Base-by-base conservation (phyloP, 2,888 invertebrate species). In the Sesia apiformis region DNA sequence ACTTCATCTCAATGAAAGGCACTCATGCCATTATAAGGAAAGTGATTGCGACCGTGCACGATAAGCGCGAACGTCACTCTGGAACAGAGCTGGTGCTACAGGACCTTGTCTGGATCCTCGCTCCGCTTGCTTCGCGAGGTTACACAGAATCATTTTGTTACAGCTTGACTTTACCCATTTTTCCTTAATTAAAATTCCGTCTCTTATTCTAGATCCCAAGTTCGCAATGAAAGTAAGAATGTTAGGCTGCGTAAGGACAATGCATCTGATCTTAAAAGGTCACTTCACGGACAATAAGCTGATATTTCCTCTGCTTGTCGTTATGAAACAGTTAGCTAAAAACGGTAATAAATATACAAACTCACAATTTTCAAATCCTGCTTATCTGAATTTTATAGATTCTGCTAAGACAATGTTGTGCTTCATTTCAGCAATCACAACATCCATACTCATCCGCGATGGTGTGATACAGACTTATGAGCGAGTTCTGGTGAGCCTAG, bases 151-250 rank as follows among this genome's bases (percentile, higher is more conserved):
- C 7, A 3, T 51, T 38, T 42, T 40, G 6, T 52, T 42, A 52
- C 41, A 39, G 38, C 23, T 23, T 23, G 23, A 23, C 23, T n/a
- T n/a, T 23, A 5, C 23, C n/a, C n/a, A 4, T 46, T 46, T 46
- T 0, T 23, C 23, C 8, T 8, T 46, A 46, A 41, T 8, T 46
- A 7, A n/a, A 46, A 6, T 46, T n/a, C 3, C n/a, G 8, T 8
- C 4, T 46, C 23, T 23, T 7, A 4, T 86, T 84, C 59, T 82
- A 85, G 91, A 91, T 85, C 77, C 89, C 54, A 94, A 93, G 78
- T 94, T 94, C 73, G 91, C 93, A 23, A 76, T 90, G 58, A 93
- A 93, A 83, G 90, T 93, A 38, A 90, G 93, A 66, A 84, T 92
- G 72, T 76, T 91, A 46, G 92, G 91, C 50, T 91, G 91, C 60